Evolutionary conservation across 2,113 vertebrate genomes (phyloP), one percentile per base, ranked within the genome.

Genomic region (Ceratotherium simum): DNA sequence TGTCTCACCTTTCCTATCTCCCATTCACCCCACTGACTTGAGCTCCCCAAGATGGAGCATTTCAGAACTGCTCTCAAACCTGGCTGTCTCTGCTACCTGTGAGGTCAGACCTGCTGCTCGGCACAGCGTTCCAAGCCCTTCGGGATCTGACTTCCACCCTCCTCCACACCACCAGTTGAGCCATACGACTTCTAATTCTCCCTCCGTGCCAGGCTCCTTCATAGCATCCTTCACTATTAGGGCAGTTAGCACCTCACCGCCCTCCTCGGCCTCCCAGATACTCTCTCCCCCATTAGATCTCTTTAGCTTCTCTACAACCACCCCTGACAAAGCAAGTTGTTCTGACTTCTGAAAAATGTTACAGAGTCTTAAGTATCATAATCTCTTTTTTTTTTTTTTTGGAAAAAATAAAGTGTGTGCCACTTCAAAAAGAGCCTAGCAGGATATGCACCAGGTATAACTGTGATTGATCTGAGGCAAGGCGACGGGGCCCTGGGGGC

Each of bases 211-310:
- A 2, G 72, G 18, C 54, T 67, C 60, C 72, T 33, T 18, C 75
- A 4, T 9, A 58, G 62, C 29, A 39, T 33, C n/a, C 0, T 0
- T 0, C 6, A 42, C 72, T 25, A 10, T 14, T 1, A 23, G 39
- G 13, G 31, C 54, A 21, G 33, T 42, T 54, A 42, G 56, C 0
- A 0, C n/a, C 14, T 72, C 65, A 16, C 9, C 31, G 3, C 1
- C 33, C 11, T n/a, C 60, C 51, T 60, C 0, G 0, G 67, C 6
- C 6, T n/a, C 33, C 90, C 33, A 54, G 6, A n/a, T 62, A 27
- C 23, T 65, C 46, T 16, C 73, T 39, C 27, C 17, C 33, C 1
- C 0, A 16, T 81, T 25, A 60, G 56, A 36, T 39, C 42, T 73
- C 42, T n/a, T 60, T 8, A 51, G 58, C 8, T 16, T 64, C 39